Conservation (phyloP, 2,888 invertebrate species). For the Ennomos fuscantarius region DNA sequence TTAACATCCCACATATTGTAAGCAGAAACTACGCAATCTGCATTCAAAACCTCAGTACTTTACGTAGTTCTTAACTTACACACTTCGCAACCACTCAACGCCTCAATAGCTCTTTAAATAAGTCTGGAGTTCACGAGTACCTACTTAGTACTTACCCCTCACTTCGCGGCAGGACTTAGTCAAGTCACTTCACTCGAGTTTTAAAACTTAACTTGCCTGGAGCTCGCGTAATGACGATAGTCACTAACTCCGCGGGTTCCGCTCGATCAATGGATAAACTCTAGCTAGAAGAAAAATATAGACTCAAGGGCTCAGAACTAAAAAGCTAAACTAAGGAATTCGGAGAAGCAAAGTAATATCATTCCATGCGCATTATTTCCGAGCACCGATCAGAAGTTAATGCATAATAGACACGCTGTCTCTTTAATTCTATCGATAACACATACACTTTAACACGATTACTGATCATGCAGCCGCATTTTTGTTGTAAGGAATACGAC, state of each 20-base stretch:
- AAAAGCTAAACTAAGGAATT: too few relatives aligned
- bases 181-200: slow-evolving; percentile 49
- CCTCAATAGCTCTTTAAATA: slow-evolving; percentile 54
- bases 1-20: background rate
- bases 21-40: slow-evolving; percentile 41
- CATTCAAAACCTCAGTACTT: slow-evolving; percentile 42
- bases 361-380: too few relatives aligned
- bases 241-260: slow-evolving; percentile 33
- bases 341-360: too few relatives aligned
- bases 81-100: slow-evolving; percentile 44
- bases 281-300: too few relatives aligned
- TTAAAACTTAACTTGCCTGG: slow-evolving; percentile 49
- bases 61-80: slow-evolving; percentile 40
- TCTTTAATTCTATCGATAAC: too few relatives aligned
- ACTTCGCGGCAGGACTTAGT: slow-evolving; percentile 44
- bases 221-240: slow-evolving; percentile 52
- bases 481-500: too few relatives aligned
- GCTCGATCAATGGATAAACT: slow-evolving; percentile 26
- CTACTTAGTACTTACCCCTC: slow-evolving; percentile 47
- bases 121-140: slow-evolving; percentile 46
- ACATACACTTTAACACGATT: too few relatives aligned
- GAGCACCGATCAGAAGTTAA: too few relatives aligned
- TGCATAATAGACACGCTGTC: too few relatives aligned
- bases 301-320: too few relatives aligned
- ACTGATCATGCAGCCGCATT: too few relatives aligned